Evolutionary conservation across 2,797 vertebrate genomes (phyloP), one percentile per base, ranked within the genome.

Genomic region (Austrolebias charrua): DNA sequence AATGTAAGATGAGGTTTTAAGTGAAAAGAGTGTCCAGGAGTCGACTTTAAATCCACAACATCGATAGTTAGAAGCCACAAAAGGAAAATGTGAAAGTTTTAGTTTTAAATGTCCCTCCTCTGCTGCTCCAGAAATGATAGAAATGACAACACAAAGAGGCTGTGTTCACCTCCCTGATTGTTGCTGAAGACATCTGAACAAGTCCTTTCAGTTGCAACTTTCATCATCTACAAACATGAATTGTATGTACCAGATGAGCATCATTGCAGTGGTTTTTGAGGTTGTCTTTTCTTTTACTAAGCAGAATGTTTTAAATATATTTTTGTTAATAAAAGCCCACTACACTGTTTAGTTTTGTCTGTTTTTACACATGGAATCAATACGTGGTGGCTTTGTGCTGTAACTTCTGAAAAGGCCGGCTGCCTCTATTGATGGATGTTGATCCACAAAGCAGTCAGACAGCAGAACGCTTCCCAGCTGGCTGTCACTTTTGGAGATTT

Each of bases 341-440:
- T 38, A 60, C 60, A 60, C 48, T 28, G 44, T 59, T 72, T 71
- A 75, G 46, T 78, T 73, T 76, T 65, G 71, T 61, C 75, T 70
- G 78, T 76, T 81, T 50, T 78, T 62, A 69, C 69, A 40, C 69
- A 56, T 73, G 57, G 46, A 68, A 38, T 19, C 69, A 43, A 61
- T 66, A 68, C 66, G 62, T 45, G 56, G 55, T 38, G 18, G 59
- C 35, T 28, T 31, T 77, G 76, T 38, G 67, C 71, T 80, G 76
- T 76, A 73, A 71, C 75, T 56, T 76, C 44, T 85, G 45, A 72
- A 86, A 84, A 81, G 69, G 54, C 63, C 73, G 75, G 66, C 76
- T 81, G 80, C 67, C 63, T 67, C 67, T 82, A 83, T 86, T 86
- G 86, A 85, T 74, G 78, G 64, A 38, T 60, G 75, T 75, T 64